Percentiles rank a stretch among this genome's conserved stretches.
Conservation (phyloP, 2,797 vertebrate species). For the Coilia nasus region DNA sequence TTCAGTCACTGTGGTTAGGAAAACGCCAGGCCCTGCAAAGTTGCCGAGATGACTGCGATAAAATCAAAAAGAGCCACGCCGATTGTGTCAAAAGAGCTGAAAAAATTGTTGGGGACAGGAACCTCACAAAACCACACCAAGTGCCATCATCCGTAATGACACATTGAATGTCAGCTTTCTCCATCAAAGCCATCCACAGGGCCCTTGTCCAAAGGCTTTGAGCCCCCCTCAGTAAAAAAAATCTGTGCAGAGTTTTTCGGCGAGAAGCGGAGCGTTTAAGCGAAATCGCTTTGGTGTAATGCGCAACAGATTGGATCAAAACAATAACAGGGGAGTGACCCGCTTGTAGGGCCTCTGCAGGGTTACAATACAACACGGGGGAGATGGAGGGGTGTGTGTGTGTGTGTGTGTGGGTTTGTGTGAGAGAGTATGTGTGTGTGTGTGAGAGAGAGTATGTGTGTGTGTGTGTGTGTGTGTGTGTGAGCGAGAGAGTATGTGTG, state of each 20-base stretch:
- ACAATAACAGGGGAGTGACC: conserved; percentile 15
- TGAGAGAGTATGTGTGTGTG: too few relatives aligned
- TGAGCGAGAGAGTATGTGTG: too few relatives aligned
- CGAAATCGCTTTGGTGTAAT: conserved; percentile 59
- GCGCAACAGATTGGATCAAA: conserved; percentile 29
- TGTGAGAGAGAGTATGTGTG: too few relatives aligned
- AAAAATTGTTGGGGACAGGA: conserved; percentile 71
- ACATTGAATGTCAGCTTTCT: conserved; percentile 67
- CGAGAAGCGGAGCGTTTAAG: conserved; percentile 62
- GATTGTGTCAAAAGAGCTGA: neutral
- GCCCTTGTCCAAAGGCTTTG: conserved; percentile 59
- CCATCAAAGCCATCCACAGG: conserved; percentile 59
- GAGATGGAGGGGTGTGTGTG: neutral
- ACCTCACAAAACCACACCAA: conserved; percentile 70
- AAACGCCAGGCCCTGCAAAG: neutral
- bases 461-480: too few relatives aligned
- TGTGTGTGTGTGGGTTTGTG: too few relatives aligned
- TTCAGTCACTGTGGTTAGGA: neutral
- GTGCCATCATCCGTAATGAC: conserved; percentile 67
- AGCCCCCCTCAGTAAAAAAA: conserved; percentile 66
- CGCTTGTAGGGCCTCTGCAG: neutral
- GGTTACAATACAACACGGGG: neutral
- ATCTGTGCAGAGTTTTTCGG: conserved; percentile 48
- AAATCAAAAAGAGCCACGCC: neutral
- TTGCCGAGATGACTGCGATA: neutral